Evolutionary conservation across 2,113 vertebrate genomes (phyloP).

Genomic region (Nansenia antarctica): DNA sequence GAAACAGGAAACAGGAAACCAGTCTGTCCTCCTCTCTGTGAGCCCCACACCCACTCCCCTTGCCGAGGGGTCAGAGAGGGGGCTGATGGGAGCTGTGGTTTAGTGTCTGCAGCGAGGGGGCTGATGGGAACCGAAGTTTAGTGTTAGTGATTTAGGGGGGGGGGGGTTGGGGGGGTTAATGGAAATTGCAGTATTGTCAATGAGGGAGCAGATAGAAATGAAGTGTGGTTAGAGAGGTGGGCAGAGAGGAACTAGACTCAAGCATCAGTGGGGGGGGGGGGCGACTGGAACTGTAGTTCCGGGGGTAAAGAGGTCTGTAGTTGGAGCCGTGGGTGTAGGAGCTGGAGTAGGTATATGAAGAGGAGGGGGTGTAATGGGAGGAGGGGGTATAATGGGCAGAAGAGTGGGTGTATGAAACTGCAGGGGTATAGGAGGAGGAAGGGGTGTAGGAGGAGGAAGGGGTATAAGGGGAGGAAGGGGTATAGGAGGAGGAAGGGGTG

Average conservation of each 20-base stretch:
- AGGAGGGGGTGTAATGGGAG: conserved; percentile 44
- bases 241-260: not conserved
- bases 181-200: conserved; percentile 34
- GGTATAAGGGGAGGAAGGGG: conserved; percentile 46
- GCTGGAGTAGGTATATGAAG: conserved; percentile 42
- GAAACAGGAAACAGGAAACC: conserved; percentile 61
- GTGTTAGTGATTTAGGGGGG: conserved; percentile 1
- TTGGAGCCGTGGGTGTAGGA: conserved; percentile 61
- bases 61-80: conserved; percentile 26
- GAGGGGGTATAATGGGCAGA: not conserved
- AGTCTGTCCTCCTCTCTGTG: conserved; percentile 70
- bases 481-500: conserved; percentile 41
- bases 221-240: conserved; percentile 43
- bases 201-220: conserved; percentile 34
- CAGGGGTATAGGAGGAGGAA: conserved; percentile 42
- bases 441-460: conserved; percentile 50
- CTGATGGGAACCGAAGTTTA: conserved; percentile 18
- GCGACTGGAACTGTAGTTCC: conserved; percentile 69
- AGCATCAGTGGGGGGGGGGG: conserved; percentile 65
- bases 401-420: conserved; percentile 47
- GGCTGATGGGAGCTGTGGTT: conserved; percentile 33
- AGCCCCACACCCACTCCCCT: conserved; percentile 40
- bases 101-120: conserved; percentile 13
- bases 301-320: conserved; percentile 67
- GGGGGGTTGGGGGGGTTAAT: not conserved